These are phyloP conservation scores for Bombus balteatus DNA, from an alignment of 1,140 invertebrate genomes.

Conservation along the genomic window DNA sequence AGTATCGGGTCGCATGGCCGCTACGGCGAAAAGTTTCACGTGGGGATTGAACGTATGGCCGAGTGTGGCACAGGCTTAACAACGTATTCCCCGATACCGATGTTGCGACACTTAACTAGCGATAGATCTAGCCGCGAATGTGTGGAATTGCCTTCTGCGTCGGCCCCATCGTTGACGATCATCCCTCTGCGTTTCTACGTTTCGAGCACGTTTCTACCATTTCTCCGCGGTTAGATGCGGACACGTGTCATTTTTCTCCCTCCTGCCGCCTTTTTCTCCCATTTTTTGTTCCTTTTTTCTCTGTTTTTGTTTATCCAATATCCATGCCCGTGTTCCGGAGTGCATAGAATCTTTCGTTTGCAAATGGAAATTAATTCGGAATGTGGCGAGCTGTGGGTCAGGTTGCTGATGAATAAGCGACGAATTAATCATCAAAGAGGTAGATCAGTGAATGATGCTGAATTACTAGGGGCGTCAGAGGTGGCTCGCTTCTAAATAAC, in stretches of 20 bases:
- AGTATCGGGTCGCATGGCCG: conserved; percentile 3
- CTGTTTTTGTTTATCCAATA: not conserved
- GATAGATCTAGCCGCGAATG: conserved; percentile 58
- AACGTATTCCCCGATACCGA: conserved; percentile 23
- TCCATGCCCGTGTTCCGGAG: too few species aligned
- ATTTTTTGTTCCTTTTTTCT: not conserved
- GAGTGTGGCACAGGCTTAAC: conserved; percentile 29
- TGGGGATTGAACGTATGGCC: conserved; percentile 10
- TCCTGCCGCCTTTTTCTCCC: not conserved
- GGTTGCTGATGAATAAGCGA: too few species aligned
- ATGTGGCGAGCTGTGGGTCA: too few species aligned
- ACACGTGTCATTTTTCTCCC: not conserved
- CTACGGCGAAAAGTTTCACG: conserved; percentile 18
- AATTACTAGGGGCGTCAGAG: too few species aligned
- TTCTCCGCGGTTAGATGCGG: not conserved
- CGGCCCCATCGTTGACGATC: not conserved
- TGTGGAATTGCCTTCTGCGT: conserved; percentile 55
- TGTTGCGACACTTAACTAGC: conserved; percentile 61
- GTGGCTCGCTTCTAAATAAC: too few species aligned
- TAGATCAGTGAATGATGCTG: too few species aligned
- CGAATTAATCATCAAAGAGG: too few species aligned
- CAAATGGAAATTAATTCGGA: not conserved
- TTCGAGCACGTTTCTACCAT: not conserved
- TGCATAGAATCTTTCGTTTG: not conserved
- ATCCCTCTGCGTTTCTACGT: too few species aligned